Evolutionary conservation across 2,113 vertebrate genomes (phyloP).

Genomic region (Erpornis zantholeuca): DNA sequence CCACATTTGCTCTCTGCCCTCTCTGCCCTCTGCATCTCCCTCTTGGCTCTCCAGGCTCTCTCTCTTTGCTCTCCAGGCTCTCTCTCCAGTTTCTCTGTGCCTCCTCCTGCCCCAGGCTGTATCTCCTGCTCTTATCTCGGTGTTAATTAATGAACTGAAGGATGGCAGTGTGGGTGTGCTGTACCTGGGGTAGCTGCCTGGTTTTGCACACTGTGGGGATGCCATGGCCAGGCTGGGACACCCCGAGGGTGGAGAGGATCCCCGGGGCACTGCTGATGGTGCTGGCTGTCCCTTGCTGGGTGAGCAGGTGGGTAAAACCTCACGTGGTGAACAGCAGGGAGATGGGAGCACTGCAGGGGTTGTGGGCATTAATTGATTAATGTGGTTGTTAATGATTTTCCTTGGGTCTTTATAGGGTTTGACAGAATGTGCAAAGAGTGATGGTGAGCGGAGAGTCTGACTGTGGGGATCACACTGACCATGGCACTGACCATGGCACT

Average conservation of each 20-base stretch:
- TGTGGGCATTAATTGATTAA: too few relatives aligned
- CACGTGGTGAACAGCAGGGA: accelerated
- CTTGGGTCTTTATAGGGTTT: background rate
- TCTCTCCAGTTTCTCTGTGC: background rate
- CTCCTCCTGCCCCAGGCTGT: accelerated
- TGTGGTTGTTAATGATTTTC: too few relatives aligned
- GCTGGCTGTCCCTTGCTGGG: background rate
- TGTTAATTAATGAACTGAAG: background rate
- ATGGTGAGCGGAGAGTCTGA: background rate
- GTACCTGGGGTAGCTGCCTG: background rate
- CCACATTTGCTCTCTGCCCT: background rate
- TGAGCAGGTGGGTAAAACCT: background rate
- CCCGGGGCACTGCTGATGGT: background rate
- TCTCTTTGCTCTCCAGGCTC: background rate
- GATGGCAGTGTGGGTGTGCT: background rate
- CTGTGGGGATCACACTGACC: background rate
- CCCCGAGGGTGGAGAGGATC: background rate
- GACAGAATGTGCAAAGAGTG: background rate
- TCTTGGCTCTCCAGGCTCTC: background rate
- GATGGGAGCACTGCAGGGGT: background rate
- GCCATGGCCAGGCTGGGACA: background rate
- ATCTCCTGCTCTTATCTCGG: too few relatives aligned
- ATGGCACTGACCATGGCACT: background rate
- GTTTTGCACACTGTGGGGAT: background rate
- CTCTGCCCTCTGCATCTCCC: background rate